Percentiles rank a stretch among this genome's conserved stretches.
phyloP scores from a whole-genome alignment of 2,113 vertebrate genomes.

The Xiphias gladius region DNA sequence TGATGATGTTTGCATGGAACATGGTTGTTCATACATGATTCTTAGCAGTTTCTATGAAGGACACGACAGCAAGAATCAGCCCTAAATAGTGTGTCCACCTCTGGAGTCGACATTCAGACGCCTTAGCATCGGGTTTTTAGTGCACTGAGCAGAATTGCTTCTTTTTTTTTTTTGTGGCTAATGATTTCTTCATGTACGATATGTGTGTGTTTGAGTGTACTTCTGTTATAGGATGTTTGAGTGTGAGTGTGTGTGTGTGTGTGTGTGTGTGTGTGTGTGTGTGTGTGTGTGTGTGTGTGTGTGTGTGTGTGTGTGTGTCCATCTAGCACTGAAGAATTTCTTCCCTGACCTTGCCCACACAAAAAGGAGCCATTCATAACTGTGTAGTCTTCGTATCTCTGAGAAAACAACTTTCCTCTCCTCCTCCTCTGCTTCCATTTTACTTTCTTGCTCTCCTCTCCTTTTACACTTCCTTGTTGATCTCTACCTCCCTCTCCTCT shows the following conservation, averaged over 20 bases:
- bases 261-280: too few species aligned
- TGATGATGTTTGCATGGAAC: too few species aligned
- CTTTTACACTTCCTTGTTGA: neutral
- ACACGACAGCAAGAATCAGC: neutral
- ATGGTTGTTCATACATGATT: too few species aligned
- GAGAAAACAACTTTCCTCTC: neutral
- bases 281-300: too few species aligned
- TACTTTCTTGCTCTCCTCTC: neutral
- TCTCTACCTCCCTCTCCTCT: neutral
- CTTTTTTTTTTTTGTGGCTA: neutral
- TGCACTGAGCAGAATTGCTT: neutral
- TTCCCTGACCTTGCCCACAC: constrained; percentile 9
- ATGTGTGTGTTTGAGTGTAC: neutral
- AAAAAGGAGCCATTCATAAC: neutral
- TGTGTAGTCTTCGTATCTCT: neutral
- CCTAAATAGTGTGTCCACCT: neutral
- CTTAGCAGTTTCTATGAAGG: neutral
- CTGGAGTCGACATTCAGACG: too few species aligned
- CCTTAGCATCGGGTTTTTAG: too few species aligned
- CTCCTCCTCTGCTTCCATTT: neutral
- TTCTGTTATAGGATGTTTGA: neutral
- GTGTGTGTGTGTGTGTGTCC: too few species aligned
- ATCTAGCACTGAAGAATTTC: neutral
- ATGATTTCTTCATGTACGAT: neutral
- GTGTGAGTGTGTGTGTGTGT: too few species aligned